These are phyloP conservation scores for Hyposoter dolosus DNA, from an alignment of 2,888 invertebrate genomes.

Conservation along the genomic window DNA sequence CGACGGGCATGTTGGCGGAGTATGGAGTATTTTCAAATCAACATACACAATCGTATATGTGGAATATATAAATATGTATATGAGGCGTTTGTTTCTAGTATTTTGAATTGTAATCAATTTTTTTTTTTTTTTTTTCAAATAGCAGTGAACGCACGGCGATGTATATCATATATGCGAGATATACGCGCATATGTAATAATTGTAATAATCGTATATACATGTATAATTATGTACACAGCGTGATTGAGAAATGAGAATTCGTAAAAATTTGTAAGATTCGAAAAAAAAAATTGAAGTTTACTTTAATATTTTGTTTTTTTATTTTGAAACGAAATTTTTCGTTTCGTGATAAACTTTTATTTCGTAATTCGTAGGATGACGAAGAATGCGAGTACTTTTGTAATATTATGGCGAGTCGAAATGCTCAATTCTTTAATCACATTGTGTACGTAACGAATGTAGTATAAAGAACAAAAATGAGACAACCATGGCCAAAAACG, in stretches of 20 bases:
- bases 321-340: neutral
- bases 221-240: constrained; percentile 43
- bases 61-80: constrained; percentile 46
- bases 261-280: no score
- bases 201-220: constrained; percentile 63
- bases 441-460: constrained; percentile 71
- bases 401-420: constrained; percentile 33
- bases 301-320: constrained; percentile 5
- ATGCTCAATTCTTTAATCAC: constrained; percentile 55
- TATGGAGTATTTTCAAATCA: constrained; percentile 47
- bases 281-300: no score
- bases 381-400: neutral
- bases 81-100: constrained; percentile 15
- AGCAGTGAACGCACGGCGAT: constrained; percentile 12
- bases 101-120: constrained; percentile 68
- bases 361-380: neutral
- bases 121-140: constrained; percentile 74
- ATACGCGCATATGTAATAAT: constrained; percentile 66
- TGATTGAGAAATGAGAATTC: constrained; percentile 49
- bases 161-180: constrained; percentile 61
- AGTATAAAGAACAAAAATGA: constrained; percentile 75
- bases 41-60: constrained; percentile 54
- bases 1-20: constrained; percentile 40
- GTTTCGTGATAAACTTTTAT: neutral
- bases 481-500: constrained; percentile 95